These are phyloP conservation scores for Acanthosepion lycidas DNA, from an alignment of 2,888 invertebrate genomes.

Conservation along the genomic window DNA sequence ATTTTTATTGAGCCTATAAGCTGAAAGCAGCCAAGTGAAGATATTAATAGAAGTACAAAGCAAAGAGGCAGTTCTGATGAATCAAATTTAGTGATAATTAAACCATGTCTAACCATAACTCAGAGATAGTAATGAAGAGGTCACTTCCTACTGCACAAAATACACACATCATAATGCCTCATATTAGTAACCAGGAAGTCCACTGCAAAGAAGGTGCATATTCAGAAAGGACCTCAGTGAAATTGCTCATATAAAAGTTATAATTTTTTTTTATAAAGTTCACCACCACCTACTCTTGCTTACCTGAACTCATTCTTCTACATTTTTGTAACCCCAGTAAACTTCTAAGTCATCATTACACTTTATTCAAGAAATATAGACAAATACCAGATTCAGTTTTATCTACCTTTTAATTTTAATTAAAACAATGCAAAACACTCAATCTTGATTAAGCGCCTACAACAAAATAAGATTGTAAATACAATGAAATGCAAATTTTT, in stretches of 20 bases:
- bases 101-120: background rate
- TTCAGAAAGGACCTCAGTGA: background rate
- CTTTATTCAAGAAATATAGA: background rate
- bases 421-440: background rate
- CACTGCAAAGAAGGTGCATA: background rate
- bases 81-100: background rate
- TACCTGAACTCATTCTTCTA: background rate
- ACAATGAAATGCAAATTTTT: background rate
- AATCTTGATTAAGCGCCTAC: background rate
- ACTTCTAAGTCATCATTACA: background rate
- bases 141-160: background rate
- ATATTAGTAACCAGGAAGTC: too few relatives aligned
- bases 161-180: too few relatives aligned
- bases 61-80: background rate
- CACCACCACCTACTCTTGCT: background rate
- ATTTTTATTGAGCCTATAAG: background rate
- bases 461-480: background rate
- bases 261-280: background rate
- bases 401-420: background rate
- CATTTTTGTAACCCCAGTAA: background rate
- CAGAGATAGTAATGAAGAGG: background rate
- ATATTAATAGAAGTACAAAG: background rate
- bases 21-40: background rate
- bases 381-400: background rate
- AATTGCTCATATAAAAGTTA: background rate